Evolutionary conservation across 2,888 invertebrate genomes (phyloP).

Genomic region (Sialis fuliginosa): DNA sequence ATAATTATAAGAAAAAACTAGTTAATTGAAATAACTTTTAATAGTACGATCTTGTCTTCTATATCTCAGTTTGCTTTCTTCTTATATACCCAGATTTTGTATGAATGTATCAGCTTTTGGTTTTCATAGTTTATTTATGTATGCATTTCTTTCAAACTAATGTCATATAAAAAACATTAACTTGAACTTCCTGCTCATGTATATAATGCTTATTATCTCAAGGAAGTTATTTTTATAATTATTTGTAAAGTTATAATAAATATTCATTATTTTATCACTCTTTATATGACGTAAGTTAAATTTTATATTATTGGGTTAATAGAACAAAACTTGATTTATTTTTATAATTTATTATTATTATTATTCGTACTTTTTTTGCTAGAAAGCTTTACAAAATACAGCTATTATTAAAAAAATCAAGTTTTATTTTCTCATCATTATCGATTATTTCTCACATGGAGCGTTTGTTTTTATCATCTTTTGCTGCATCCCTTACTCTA

Average conservation of each 20-base stretch:
- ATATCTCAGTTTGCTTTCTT: conserved; percentile 4
- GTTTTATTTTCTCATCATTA: conserved; percentile 12
- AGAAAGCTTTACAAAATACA: neutral
- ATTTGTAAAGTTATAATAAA: too few relatives aligned
- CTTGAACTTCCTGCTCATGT: too few relatives aligned
- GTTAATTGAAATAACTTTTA: too few relatives aligned
- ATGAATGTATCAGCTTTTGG: conserved; percentile 8
- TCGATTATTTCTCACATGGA: conserved; percentile 19
- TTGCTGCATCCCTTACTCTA: conserved; percentile 20
- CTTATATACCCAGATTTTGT: conserved; percentile 1
- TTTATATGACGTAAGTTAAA: conserved; percentile 2
- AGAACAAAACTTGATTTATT: conserved; percentile 5
- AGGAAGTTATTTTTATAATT: too few relatives aligned
- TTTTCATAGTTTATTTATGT: neutral
- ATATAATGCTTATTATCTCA: too few relatives aligned
- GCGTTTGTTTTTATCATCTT: conserved; percentile 27
- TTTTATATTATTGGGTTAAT: conserved; percentile 8
- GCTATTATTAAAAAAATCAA: neutral
- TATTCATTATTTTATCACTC: too few relatives aligned
- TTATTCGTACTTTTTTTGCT: conserved; percentile 7
- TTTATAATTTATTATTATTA: conserved; percentile 9
- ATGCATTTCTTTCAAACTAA: too few relatives aligned
- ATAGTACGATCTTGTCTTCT: conserved; percentile 1
- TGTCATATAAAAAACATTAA: too few relatives aligned
- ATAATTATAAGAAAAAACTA: too few relatives aligned